Conservation (phyloP, 1,140 invertebrate species). For the Drosophila ironensis region DNA sequence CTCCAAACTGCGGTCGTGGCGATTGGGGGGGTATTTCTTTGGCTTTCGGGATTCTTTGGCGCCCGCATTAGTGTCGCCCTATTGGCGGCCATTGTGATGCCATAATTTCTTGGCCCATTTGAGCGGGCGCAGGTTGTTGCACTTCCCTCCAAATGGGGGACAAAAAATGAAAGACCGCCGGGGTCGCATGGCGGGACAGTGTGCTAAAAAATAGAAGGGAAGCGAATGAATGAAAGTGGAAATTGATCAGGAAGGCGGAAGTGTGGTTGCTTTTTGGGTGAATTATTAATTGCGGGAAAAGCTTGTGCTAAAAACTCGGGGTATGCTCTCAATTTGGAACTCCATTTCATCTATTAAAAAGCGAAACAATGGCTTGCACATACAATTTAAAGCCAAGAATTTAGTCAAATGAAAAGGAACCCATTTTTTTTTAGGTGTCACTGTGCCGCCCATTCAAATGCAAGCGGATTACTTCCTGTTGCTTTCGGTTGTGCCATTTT, state of each 20-base stretch:
- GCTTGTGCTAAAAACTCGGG: not conserved
- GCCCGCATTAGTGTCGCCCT: constrained; percentile 56
- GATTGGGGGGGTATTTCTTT: constrained; percentile 25
- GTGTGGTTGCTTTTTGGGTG: constrained; percentile 2
- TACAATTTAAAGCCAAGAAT: not conserved
- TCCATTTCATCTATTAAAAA: too few relatives aligned
- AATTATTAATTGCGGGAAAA: constrained; percentile 12
- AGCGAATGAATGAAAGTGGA: constrained; percentile 8
- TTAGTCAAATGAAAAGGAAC: too few relatives aligned
- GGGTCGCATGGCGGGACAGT: too few relatives aligned
- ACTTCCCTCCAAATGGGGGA: constrained; percentile 10
- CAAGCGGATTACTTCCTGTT: constrained; percentile 60
- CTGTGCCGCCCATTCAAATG: constrained; percentile 9
- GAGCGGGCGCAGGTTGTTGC: constrained; percentile 51
- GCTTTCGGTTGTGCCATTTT: constrained; percentile 57
- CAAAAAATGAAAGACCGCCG: constrained; percentile 7
- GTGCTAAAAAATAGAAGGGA: constrained; percentile 10
- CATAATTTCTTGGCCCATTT: constrained; percentile 61
- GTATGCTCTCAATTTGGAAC: too few relatives aligned
- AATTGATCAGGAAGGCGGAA: constrained; percentile 8
- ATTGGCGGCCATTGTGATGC: constrained; percentile 56
- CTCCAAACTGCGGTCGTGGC: constrained; percentile 18
- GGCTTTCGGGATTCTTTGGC: constrained; percentile 37
- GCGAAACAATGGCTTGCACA: too few relatives aligned
- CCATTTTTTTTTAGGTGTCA: not conserved